Conservation (phyloP, 2,888 invertebrate species). For the Pristionchus japonicus region DNA sequence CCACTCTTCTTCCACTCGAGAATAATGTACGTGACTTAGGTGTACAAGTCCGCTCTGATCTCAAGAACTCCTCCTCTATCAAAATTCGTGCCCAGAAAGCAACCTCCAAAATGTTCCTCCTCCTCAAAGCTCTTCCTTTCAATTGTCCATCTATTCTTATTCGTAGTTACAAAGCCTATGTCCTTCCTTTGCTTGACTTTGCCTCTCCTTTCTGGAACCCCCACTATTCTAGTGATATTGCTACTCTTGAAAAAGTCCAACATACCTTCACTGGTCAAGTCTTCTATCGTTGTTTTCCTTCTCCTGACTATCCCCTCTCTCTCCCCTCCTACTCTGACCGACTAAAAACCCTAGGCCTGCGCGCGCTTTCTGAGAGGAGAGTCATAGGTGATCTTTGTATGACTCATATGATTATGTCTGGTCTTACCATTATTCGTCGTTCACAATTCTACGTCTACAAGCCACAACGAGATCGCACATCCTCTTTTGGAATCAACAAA, state of each 20-base stretch:
- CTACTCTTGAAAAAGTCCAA: background rate
- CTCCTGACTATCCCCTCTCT: background rate
- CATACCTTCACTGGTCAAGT: no score
- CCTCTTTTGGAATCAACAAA: no score
- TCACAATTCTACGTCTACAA: background rate
- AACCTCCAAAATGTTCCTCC: background rate
- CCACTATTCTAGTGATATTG: background rate
- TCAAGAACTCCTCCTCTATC: no score
- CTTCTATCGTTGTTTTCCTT: background rate
- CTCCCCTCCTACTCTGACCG: background rate
- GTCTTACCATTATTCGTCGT: background rate
- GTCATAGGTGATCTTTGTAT: background rate
- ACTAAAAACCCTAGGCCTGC: background rate
- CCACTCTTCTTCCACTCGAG: no score
- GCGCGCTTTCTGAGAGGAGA: background rate
- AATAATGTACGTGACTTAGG: no score
- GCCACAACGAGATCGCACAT: background rate
- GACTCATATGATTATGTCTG: background rate
- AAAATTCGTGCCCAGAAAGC: no score
- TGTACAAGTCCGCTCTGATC: no score
- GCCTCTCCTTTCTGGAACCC: background rate
- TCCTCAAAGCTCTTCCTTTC: background rate
- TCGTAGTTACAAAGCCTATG: background rate
- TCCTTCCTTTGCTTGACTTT: background rate
- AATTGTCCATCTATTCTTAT: background rate